These are phyloP conservation scores for Drosophila subsilvestris DNA, from an alignment of 2,888 invertebrate species.

Conservation along the genomic window DNA sequence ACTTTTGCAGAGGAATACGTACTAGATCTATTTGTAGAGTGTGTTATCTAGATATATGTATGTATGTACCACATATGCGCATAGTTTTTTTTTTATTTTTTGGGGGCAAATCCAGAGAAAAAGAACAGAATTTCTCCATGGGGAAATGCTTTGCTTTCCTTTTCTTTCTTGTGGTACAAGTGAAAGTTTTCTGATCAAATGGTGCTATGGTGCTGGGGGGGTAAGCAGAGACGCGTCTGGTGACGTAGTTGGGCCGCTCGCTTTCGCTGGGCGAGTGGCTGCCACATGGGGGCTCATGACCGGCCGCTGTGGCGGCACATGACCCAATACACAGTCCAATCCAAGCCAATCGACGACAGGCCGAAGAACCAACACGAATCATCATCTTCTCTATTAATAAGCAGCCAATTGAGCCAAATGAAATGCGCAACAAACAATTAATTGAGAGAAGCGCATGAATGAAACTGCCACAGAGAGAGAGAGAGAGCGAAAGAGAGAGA, in stretches of 20 bases:
- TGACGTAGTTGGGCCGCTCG: constrained; percentile 18
- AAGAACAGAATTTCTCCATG: no score
- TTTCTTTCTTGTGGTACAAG: background rate
- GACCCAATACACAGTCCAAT: constrained; percentile 9
- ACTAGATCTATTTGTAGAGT: constrained; percentile 16
- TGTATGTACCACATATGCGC: constrained; percentile 6
- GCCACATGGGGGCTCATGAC: constrained; percentile 5
- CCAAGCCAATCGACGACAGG: constrained; percentile 5
- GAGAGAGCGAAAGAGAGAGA: background rate
- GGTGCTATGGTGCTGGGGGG: background rate
- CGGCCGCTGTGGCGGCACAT: constrained; percentile 15
- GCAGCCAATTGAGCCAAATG: constrained; percentile 47
- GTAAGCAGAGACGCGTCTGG: constrained; percentile 13
- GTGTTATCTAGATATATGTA: constrained; percentile 6
- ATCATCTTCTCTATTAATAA: constrained; percentile 38
- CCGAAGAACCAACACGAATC: background rate
- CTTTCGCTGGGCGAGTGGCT: background rate
- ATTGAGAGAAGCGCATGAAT: constrained; percentile 28
- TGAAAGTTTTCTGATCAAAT: constrained; percentile 30
- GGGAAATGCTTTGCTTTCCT: background rate
- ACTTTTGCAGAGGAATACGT: constrained; percentile 7
- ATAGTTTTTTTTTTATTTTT: constrained; percentile 39
- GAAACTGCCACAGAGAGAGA: constrained; percentile 1
- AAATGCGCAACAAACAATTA: constrained; percentile 43
- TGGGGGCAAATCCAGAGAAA: constrained; percentile 43